A percentile compares a stretch with the other conserved stretches of the same genome.
These are phyloP conservation scores for Eretmochelys imbricata DNA, from an alignment of 2,113 vertebrate species.

Conservation along the genomic window DNA sequence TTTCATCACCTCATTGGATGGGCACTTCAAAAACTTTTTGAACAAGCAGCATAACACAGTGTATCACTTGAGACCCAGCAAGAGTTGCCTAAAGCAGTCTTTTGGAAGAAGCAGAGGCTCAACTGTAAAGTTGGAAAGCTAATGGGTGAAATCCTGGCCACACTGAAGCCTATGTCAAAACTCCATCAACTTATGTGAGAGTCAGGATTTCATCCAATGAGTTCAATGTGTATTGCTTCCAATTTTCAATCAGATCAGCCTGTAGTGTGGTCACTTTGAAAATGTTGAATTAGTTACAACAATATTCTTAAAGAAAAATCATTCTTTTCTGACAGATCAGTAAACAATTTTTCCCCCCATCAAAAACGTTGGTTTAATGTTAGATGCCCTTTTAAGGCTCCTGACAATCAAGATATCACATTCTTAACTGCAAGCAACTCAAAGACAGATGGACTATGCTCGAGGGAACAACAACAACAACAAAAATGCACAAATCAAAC, in stretches of 20 bases:
- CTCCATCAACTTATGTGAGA: not conserved
- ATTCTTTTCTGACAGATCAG: not conserved
- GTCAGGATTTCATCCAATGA: too few relatives aligned
- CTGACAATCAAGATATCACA: not conserved
- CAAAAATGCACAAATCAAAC: too few relatives aligned
- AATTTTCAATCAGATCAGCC: not conserved
- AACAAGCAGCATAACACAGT: rapidly evolving
- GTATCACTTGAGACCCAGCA: not conserved
- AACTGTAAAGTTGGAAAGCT: not conserved
- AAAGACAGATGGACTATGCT: too few relatives aligned
- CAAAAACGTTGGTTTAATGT: not conserved
- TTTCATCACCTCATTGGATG: not conserved
- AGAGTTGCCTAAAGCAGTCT: not conserved
- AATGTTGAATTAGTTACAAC: not conserved
- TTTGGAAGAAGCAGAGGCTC: not conserved
- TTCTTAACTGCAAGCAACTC: too few relatives aligned
- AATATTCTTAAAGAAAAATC: not conserved
- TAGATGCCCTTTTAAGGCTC: not conserved
- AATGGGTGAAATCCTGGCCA: too few relatives aligned
- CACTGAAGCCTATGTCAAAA: not conserved
- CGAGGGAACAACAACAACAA: too few relatives aligned
- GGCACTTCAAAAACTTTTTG: not conserved
- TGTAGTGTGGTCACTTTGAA: not conserved
- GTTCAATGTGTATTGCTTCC: not conserved
- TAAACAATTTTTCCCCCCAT: not conserved